Evolutionary conservation across 2,113 vertebrate species (phyloP).

Genomic region (human (Homo sapiens)): GRCh38 chr1:146604501-146605000

Average conservation of each 20-base stretch:
- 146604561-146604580: neutral
- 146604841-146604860: neutral
- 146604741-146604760: neutral
- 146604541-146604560: neutral
- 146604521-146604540: neutral
- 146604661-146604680: neutral
- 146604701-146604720: neutral
- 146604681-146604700: neutral
- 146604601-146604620: neutral
- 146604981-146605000: slow-evolving; percentile 8
- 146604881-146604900: neutral
- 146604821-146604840: neutral
- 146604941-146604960: neutral
- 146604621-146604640: neutral
- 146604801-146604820: neutral
- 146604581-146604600: neutral
- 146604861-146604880: neutral
- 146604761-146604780: neutral
- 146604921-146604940: neutral
- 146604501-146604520: neutral
- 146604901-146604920: neutral
- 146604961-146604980: neutral
- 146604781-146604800: neutral
- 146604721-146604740: neutral
- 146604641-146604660: neutral